Evolutionary conservation across 2,888 invertebrate species (phyloP).

Genomic region (Hoplodrina blanda): DNA sequence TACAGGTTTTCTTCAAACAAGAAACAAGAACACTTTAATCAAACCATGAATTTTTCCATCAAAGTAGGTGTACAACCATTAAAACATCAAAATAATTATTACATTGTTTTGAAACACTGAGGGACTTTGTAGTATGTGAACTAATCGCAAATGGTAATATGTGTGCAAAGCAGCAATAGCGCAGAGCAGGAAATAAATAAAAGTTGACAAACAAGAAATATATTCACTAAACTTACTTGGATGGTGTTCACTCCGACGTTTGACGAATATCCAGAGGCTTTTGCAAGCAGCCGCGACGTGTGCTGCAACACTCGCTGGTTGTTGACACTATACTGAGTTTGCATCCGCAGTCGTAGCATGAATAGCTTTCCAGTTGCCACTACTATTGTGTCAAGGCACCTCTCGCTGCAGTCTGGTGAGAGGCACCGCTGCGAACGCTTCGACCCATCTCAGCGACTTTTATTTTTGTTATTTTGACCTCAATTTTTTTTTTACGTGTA

Average conservation of each 20-base stretch:
- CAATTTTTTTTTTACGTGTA: conserved; percentile 1
- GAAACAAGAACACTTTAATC: background rate
- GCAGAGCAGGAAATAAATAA: conserved; percentile 29
- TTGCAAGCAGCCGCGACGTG: conserved; percentile 23
- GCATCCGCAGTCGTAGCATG: conserved; percentile 40
- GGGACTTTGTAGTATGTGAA: background rate
- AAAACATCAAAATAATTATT: background rate
- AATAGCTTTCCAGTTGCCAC: conserved; percentile 30
- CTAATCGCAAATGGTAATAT: conserved; percentile 7
- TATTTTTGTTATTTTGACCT: conserved; percentile 33
- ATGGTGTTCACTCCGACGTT: conserved; percentile 19
- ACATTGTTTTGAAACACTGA: background rate
- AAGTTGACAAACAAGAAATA: conserved; percentile 1
- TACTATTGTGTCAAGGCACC: conserved; percentile 60
- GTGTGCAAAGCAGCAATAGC: conserved; percentile 18
- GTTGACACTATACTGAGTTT: conserved; percentile 56
- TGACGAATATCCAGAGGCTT: conserved; percentile 24
- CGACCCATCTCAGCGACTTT: conserved; percentile 1
- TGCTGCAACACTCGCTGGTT: conserved; percentile 35
- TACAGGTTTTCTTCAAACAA: conserved; percentile 2
- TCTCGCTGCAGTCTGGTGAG: conserved; percentile 41
- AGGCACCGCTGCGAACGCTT: conserved; percentile 20
- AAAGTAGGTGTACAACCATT: background rate
- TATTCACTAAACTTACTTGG: conserved; percentile 38
- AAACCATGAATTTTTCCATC: background rate